Evolutionary conservation across 2,797 vertebrate species (phyloP).

Genomic region (Salmo trutta): DNA sequence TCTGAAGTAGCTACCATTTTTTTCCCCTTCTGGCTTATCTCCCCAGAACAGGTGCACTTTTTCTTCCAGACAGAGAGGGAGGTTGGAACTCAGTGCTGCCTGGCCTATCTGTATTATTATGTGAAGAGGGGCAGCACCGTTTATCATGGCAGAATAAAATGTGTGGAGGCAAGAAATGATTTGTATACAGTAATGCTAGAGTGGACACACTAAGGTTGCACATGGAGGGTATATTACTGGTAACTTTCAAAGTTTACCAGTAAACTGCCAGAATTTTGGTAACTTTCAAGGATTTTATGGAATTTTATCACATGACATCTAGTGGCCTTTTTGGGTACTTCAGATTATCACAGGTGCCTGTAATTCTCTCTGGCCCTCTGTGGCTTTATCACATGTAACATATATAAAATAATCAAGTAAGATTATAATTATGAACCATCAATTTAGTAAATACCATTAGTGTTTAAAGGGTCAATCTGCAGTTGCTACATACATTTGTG

Average conservation of each 20-base stretch:
- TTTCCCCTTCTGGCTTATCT: conserved; percentile 33
- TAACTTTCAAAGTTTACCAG: background rate
- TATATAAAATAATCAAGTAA: no score
- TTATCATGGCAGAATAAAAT: background rate
- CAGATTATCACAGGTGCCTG: no score
- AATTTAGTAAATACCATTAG: no score
- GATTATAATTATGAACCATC: no score
- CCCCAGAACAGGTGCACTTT: conserved; percentile 20
- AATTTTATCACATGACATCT: no score
- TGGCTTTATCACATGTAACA: no score
- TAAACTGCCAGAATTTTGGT: no score
- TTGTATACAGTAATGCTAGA: background rate
- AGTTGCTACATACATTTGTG: no score
- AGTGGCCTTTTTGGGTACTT: no score
- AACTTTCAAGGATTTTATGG: no score
- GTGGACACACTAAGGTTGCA: background rate
- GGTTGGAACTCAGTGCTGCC: background rate
- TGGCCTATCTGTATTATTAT: background rate
- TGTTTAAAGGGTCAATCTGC: no score
- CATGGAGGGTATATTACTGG: background rate
- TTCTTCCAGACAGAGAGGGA: background rate
- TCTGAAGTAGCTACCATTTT: conserved; percentile 19
- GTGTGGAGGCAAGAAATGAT: background rate
- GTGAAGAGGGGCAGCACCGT: background rate
- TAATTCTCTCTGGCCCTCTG: no score